phyloP scores from a whole-genome alignment of 2,888 invertebrate species.

The Sinopyrophorus schimmeli region DNA sequence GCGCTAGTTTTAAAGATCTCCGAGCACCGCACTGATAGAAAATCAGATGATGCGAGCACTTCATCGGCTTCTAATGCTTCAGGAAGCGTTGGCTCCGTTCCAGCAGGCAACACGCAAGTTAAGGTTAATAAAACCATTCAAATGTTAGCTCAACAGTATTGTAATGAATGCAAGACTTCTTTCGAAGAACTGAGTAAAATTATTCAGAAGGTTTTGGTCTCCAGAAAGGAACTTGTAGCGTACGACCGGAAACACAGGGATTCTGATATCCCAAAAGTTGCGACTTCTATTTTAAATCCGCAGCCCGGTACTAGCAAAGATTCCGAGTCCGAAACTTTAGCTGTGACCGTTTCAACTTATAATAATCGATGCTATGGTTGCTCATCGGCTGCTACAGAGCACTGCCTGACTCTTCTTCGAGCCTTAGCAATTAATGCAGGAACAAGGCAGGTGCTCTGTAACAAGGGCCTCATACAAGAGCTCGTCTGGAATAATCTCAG shows the following conservation, averaged over 20 bases:
- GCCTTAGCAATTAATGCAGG: slow-evolving; percentile 82
- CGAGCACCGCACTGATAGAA: slow-evolving; percentile 79
- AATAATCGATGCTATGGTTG: slow-evolving; percentile 82
- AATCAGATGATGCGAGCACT: slow-evolving; percentile 55
- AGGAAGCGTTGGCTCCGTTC: slow-evolving; percentile 35
- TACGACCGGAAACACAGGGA: slow-evolving; percentile 87
- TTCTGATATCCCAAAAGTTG: slow-evolving; percentile 45
- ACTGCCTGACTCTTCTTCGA: slow-evolving; percentile 87
- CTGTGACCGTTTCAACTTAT: slow-evolving; percentile 38
- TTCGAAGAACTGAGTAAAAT: slow-evolving; percentile 94
- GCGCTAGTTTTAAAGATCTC: slow-evolving; percentile 83
- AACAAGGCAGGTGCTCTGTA: slow-evolving; percentile 75
- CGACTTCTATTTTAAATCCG: slow-evolving; percentile 11
- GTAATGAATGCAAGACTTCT: slow-evolving; percentile 90
- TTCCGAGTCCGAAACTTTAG: neutral
- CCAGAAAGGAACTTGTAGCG: slow-evolving; percentile 85
- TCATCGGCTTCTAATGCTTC: slow-evolving; percentile 38
- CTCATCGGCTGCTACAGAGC: slow-evolving; percentile 88
- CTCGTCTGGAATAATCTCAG: slow-evolving; percentile 88
- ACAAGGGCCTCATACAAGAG: slow-evolving; percentile 86
- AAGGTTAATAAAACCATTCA: slow-evolving; percentile 91
- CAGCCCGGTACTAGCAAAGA: slow-evolving; percentile 17
- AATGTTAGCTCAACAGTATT: slow-evolving; percentile 91
- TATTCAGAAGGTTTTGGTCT: slow-evolving; percentile 88
- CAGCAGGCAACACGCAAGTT: slow-evolving; percentile 53